A percentile compares a stretch with the other conserved stretches of the same genome.
Evolutionary conservation across 2,888 invertebrate genomes (phyloP).

Genomic region (Orchestes rusci): DNA sequence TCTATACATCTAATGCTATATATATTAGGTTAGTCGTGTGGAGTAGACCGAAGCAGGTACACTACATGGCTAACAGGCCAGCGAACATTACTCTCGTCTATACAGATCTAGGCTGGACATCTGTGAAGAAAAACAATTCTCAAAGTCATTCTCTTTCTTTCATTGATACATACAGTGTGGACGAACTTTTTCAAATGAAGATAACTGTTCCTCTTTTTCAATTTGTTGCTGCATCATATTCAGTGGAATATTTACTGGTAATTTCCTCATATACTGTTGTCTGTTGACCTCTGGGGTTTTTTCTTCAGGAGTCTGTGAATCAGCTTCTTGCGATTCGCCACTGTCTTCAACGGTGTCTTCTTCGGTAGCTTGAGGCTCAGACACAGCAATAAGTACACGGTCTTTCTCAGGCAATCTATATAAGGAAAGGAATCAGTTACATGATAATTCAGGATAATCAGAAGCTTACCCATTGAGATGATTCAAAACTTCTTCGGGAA

Average conservation of each 20-base stretch:
- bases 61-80: no score
- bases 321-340: constrained; percentile 13
- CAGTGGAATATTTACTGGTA: constrained; percentile 42
- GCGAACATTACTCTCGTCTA: no score
- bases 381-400: constrained; percentile 39
- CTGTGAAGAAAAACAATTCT: constrained; percentile 45
- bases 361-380: constrained; percentile 31
- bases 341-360: constrained; percentile 16
- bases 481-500: constrained; percentile 44
- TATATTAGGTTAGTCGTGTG: no score
- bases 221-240: constrained; percentile 39
- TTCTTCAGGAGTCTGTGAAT: constrained; percentile 1
- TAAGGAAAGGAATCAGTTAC: no score
- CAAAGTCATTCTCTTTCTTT: not conserved
- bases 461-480: constrained; percentile 40
- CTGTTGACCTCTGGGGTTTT: constrained; percentile 32
- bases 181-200: constrained; percentile 54
- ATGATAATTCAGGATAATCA: no score
- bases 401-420: constrained; percentile 38
- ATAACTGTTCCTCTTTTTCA: constrained; percentile 44
- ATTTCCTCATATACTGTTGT: constrained; percentile 40
- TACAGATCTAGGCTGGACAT: constrained; percentile 72
- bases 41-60: no score
- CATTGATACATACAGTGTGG: constrained; percentile 63
- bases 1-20: no score